These are phyloP conservation scores for Chloropsis cyanopogon DNA, from an alignment of 2,113 vertebrate genomes.

Conservation along the genomic window DNA sequence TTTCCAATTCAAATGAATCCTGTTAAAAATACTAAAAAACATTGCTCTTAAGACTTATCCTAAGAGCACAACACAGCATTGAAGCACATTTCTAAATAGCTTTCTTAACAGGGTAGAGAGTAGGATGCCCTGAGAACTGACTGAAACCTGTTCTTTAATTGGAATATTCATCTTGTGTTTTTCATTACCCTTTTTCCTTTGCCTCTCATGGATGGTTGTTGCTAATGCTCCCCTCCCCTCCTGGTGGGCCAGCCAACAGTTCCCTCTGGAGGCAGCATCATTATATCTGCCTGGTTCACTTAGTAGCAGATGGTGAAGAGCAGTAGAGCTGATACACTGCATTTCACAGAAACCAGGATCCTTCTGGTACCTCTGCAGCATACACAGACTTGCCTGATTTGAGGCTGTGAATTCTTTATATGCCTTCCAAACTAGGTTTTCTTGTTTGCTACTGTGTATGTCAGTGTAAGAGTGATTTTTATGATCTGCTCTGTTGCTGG, in stretches of 20 bases:
- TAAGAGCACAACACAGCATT: slow-evolving; percentile 9
- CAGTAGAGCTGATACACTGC: slow-evolving; percentile 69
- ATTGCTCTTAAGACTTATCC: slow-evolving; percentile 9
- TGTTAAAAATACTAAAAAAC: slow-evolving; percentile 22
- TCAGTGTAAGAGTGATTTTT: background rate
- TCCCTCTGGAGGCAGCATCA: slow-evolving; percentile 69
- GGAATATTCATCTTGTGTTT: slow-evolving; percentile 55
- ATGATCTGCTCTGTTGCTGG: slow-evolving; percentile 21
- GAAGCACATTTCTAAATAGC: background rate
- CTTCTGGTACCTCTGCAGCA: slow-evolving; percentile 66
- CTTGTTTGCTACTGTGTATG: slow-evolving; percentile 11
- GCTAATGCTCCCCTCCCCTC: slow-evolving; percentile 59
- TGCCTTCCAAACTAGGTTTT: slow-evolving; percentile 43
- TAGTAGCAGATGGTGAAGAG: slow-evolving; percentile 67
- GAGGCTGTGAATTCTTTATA: slow-evolving; percentile 51
- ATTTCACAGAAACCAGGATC: slow-evolving; percentile 67
- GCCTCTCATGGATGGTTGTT: slow-evolving; percentile 59
- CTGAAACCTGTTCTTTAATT: slow-evolving; percentile 56
- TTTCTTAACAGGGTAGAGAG: slow-evolving; percentile 21
- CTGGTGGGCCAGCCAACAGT: slow-evolving; percentile 66
- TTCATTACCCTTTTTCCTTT: slow-evolving; percentile 58
- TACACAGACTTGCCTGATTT: slow-evolving; percentile 41
- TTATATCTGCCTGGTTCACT: slow-evolving; percentile 67
- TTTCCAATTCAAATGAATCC: slow-evolving; percentile 60
- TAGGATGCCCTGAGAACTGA: slow-evolving; percentile 13